A percentile compares a stretch with the other conserved stretches of the same genome.
Evolutionary conservation across 2,113 vertebrate genomes (phyloP).

Genomic region (Clarias magur): DNA sequence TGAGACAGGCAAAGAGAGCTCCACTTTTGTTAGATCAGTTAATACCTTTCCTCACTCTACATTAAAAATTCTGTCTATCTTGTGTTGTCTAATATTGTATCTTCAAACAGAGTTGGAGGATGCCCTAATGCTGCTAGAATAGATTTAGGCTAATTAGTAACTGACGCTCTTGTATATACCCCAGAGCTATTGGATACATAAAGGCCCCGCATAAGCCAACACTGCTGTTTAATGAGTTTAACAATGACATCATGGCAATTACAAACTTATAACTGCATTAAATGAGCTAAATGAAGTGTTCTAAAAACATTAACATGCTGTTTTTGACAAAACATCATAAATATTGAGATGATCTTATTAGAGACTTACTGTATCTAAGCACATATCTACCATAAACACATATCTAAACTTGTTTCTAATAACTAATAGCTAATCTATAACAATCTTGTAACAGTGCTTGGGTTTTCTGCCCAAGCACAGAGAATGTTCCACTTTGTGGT

Average conservation of each 20-base stretch:
- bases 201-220: not conserved
- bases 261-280: not conserved
- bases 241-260: not conserved
- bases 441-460: not conserved
- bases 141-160: not conserved
- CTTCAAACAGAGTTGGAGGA: not conserved
- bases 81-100: not conserved
- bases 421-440: not conserved
- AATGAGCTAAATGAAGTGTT: conserved; percentile 2
- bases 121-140: not conserved
- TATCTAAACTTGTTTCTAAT: not conserved
- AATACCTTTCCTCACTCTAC: not conserved
- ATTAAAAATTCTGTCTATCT: not conserved
- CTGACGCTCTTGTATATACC: not conserved
- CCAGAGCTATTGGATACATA: conserved; percentile 15
- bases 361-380: not conserved
- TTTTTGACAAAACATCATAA: not conserved
- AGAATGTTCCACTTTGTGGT: not conserved
- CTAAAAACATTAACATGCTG: not conserved
- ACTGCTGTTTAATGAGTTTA: conserved; percentile 4
- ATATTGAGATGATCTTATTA: not conserved
- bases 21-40: not conserved
- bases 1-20: not conserved
- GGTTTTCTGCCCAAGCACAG: not conserved
- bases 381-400: not conserved